These are phyloP conservation scores for Halesus radiatus DNA, from an alignment of 1,140 invertebrate genomes.

Conservation along the genomic window DNA sequence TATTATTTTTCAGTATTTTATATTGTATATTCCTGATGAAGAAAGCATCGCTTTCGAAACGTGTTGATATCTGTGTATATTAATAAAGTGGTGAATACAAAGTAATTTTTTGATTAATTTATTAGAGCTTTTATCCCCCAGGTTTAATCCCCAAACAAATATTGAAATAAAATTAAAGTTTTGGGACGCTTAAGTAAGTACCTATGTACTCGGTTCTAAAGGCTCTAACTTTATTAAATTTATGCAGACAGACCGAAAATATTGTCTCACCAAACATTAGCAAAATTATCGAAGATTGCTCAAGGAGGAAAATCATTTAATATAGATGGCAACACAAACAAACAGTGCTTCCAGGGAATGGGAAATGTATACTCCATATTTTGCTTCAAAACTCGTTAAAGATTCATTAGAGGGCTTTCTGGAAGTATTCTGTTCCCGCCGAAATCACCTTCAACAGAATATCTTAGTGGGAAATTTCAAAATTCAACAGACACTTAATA, in stretches of 20 bases:
- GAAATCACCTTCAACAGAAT: slow-evolving; percentile 35
- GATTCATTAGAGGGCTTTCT: slow-evolving; percentile 25
- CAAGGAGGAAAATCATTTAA: slow-evolving; percentile 35
- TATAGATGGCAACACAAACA: slow-evolving; percentile 41
- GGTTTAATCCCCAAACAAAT: too few species aligned
- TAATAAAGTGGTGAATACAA: too few species aligned
- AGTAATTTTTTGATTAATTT: too few species aligned
- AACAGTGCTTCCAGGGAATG: slow-evolving; percentile 16
- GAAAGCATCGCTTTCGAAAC: too few species aligned
- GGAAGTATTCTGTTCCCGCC: background rate
- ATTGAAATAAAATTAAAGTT: background rate
- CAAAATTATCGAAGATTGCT: slow-evolving; percentile 30
- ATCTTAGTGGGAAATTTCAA: slow-evolving; percentile 12
- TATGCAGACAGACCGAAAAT: slow-evolving; percentile 48
- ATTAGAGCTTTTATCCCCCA: too few species aligned
- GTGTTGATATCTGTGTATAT: too few species aligned
- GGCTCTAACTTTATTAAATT: slow-evolving; percentile 48
- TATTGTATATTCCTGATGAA: too few species aligned
- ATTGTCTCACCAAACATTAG: slow-evolving; percentile 43
- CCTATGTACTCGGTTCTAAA: background rate
- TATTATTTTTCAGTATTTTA: too few species aligned
- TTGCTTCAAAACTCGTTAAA: slow-evolving; percentile 41
- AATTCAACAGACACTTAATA: slow-evolving; percentile 3
- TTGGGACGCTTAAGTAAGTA: background rate
- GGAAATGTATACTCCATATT: slow-evolving; percentile 35